Percentiles rank a stretch among this genome's conserved stretches.
Conservation (phyloP, 2,888 invertebrate species). For the Aromia moschata region DNA sequence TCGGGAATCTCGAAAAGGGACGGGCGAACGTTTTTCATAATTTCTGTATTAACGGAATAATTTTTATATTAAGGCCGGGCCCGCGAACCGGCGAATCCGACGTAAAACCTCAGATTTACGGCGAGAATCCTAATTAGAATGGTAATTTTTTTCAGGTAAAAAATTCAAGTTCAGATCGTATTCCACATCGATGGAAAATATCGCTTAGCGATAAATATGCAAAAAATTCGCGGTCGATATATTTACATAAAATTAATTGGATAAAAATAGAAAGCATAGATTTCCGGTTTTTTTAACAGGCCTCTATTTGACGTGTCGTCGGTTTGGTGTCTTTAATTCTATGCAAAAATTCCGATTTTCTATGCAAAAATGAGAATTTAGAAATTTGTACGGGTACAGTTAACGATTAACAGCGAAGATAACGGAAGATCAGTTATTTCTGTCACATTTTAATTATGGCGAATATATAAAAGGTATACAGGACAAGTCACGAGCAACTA, state of each 20-base stretch:
- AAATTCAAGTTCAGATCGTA: neutral
- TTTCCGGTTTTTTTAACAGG: conserved; percentile 3
- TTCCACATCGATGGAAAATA: conserved; percentile 14
- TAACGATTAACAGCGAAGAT: neutral
- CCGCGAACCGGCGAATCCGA: conserved; percentile 21
- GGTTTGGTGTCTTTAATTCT: conserved; percentile 9
- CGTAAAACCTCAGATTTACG: conserved; percentile 33
- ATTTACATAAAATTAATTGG: conserved; percentile 5
- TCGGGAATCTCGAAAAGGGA: conserved; percentile 23
- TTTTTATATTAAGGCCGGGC: conserved; percentile 29
- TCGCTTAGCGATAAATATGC: conserved; percentile 15
- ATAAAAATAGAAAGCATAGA: conserved; percentile 2
- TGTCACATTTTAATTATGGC: conserved; percentile 1
- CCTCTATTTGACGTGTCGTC: conserved; percentile 1
- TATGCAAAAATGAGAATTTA: neutral
- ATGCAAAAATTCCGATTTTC: conserved; percentile 3
- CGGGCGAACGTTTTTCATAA: conserved; percentile 34
- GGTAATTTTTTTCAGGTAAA: conserved; percentile 34
- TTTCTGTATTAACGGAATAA: conserved; percentile 36
- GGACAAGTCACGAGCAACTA: too few species aligned
- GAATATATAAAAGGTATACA: neutral
- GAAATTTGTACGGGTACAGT: neutral
- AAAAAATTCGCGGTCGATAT: too few species aligned
- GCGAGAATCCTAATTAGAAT: conserved; percentile 27
- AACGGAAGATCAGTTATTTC: neutral